Conservation (phyloP, 1,140 invertebrate genomes). For the Tetraneura akinire region DNA sequence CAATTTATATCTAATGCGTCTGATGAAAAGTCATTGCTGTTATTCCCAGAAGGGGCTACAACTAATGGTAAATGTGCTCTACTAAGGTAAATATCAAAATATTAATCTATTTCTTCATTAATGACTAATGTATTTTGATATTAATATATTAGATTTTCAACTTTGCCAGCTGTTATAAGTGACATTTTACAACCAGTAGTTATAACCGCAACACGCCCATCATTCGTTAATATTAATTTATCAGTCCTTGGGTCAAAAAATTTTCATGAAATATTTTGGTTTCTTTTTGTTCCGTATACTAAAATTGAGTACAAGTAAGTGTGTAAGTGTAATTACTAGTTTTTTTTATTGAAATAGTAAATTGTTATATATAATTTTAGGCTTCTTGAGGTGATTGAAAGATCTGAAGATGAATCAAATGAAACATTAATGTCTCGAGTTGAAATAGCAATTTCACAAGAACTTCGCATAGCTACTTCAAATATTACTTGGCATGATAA, state of each 20-base stretch:
- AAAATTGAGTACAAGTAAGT: conserved; percentile 61
- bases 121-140: background rate
- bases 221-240: conserved; percentile 58
- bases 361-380: background rate
- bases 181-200: conserved; percentile 56
- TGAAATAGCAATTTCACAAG: conserved; percentile 43
- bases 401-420: conserved; percentile 19
- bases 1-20: conserved; percentile 2
- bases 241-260: conserved; percentile 58
- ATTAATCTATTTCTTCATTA: background rate
- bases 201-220: conserved; percentile 55
- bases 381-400: conserved; percentile 22
- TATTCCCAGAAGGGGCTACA: conserved; percentile 62
- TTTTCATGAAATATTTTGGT: conserved; percentile 62
- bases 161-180: conserved; percentile 55
- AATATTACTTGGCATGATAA: conserved; percentile 34
- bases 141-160: conserved; percentile 49
- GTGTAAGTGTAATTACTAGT: conserved; percentile 55
- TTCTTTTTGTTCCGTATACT: conserved; percentile 62
- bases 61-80: conserved; percentile 62
- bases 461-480: conserved; percentile 40
- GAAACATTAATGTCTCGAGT: conserved; percentile 18
- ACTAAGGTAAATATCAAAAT: conserved; percentile 58
- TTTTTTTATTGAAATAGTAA: background rate
- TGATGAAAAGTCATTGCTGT: conserved; percentile 57